Base-by-base conservation (phyloP, 2,888 invertebrate genomes). In the Drosophila buzzatii region DNA sequence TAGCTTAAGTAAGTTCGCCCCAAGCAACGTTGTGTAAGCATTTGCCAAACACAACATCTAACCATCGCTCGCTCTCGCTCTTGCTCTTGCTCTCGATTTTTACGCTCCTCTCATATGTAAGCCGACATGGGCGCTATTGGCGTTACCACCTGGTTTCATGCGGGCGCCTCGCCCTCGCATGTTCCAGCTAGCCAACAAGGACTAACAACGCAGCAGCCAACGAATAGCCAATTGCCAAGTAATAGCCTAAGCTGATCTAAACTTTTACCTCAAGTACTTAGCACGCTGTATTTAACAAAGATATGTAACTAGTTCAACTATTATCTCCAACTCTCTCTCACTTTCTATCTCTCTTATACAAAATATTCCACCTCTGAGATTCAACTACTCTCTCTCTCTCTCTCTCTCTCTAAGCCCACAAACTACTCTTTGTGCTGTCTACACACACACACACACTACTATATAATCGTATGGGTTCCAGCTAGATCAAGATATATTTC, bases 121-220 rank as follows among this genome's bases (percentile, higher is more conserved):
- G 93, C 90, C 91, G 93, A 92, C 79, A 89, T 92, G 77, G 90
- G 91, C 81, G 91, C 86, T 76, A 89, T 93, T 75, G 93, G 93
- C 90, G 92, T 93, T 56, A 93, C 93, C 86, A 93, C 93, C 78
- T 93, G 93, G 92, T 93, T 92, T 86, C 93, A 93, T 91, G 91
- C 93, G 71, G 93, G 93, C 76, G 91, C 91, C 61, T 91, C 92
- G 79, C 82, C 83, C 41, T 79, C 81, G 51, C 81, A 82, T 73
- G 73, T 18, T 53, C 64, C 56, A 27, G 16, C 61, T 75, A 75
- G 81, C 59, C 76, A 79, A 53, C 83, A 81, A 63, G 90, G 81
- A 82, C 80, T 76, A 35, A 18, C 66, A 27, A 23, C 62, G 35
- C 72, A 74, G 49, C 73, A 68, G 66, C 53, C 79, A 76, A 72